Evolutionary conservation across 2,797 vertebrate species (phyloP), one percentile per base, ranked within the genome.

Genomic region (Pseudochaenichthys georgianus): DNA sequence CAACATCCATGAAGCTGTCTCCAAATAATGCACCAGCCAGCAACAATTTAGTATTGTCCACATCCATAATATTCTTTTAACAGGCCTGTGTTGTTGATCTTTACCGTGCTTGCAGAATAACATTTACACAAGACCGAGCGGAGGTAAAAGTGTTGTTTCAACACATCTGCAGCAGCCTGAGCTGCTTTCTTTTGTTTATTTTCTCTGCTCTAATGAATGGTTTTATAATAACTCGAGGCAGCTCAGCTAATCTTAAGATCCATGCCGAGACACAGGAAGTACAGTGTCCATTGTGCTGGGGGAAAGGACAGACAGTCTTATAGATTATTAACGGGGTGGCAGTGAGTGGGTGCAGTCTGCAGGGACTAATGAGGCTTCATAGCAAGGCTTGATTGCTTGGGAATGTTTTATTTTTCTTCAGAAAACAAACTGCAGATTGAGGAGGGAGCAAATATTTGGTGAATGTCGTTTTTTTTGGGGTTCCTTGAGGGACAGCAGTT

Each of bases 331-430:
- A 77, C 55, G 69, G 13, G 13, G 57, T 54, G 42, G 57, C 71
- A 68, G 16, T 64, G 62, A 82, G 76, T 63, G 77, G 62, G 19
- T 47, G 52, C 64, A 62, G 57, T 59, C 60, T 69, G 41, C 15
- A 62, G 58, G 41, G 64, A 58, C 60, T 74, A 64, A 85, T 78
- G 85, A 81, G 70, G 61, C 60, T 12, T 81, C 69, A 62, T 31
- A 67, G 65, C 38, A 41, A 48, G 34, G 42, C 70, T 51, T 67
- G 13, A 74, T 81, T 74, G 21, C 66, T 46, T 69, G 55, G 43
- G 64, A 84, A 77, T 57, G 63, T 69, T 71, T 38, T 38, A 7
- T 38, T 38, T 38, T 38, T 38, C 71, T 48, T 15, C 21, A 15
- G 60, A 34, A 80, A 80, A 70, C 12, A 7, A 77, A 65, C 5